Percentiles rank a stretch among this genome's conserved stretches.
Evolutionary conservation across 2,797 vertebrate species (phyloP).

Genomic region (Hyperoplus immaculatus): DNA sequence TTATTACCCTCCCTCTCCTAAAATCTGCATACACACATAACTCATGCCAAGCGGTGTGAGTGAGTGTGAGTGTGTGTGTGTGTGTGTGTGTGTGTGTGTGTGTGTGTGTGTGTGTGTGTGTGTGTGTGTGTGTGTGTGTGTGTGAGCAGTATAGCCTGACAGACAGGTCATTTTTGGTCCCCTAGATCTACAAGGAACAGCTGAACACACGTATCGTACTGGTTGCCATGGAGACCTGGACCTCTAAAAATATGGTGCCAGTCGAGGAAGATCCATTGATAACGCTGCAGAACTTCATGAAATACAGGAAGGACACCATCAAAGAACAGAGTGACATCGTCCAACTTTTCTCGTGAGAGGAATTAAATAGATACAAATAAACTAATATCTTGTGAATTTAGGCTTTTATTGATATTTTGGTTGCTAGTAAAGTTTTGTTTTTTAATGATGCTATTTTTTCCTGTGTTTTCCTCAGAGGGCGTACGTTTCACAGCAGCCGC

Average conservation of each 20-base stretch:
- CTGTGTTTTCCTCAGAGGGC: conserved; percentile 83
- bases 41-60: conserved; percentile 30
- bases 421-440: neutral
- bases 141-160: neutral
- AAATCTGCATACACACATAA: conserved; percentile 21
- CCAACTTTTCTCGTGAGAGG: conserved; percentile 94
- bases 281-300: conserved; percentile 91
- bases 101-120: conserved; percentile 9
- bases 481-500: conserved; percentile 93
- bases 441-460: neutral
- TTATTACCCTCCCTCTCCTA: conserved; percentile 33
- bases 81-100: conserved; percentile 11
- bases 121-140: conserved; percentile 6
- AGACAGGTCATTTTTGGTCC: conserved; percentile 42
- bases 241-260: conserved; percentile 90
- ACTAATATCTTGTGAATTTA: neutral
- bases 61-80: conserved; percentile 11
- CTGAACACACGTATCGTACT: conserved; percentile 95
- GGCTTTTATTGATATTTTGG: neutral
- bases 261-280: conserved; percentile 90
- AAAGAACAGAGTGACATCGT: conserved; percentile 90
- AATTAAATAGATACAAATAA: neutral
- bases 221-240: conserved; percentile 97
- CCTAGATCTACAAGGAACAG: conserved; percentile 95
- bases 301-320: conserved; percentile 90